phyloP scores from a whole-genome alignment of 2,113 vertebrate genomes.

The Morone chrysops region DNA sequence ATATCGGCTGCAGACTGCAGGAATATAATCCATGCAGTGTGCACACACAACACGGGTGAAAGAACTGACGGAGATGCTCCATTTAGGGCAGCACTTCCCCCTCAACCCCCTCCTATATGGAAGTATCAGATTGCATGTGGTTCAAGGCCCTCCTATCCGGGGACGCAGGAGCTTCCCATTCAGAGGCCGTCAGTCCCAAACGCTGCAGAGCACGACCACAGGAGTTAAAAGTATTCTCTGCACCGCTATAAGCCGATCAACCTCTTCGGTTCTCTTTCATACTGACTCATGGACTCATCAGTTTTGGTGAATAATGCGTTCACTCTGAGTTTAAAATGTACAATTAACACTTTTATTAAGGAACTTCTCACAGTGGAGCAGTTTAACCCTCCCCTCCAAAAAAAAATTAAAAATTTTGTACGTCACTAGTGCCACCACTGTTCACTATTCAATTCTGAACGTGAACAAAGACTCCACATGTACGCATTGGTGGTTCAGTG shows the following conservation, averaged over 20 bases:
- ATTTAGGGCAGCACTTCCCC: not conserved
- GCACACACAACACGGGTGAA: not conserved
- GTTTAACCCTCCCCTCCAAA: not conserved
- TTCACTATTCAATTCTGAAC: too few relatives aligned
- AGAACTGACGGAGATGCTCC: not conserved
- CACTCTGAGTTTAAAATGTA: not conserved
- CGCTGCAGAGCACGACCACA: not conserved
- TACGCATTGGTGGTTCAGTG: constrained; percentile 77
- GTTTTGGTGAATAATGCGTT: not conserved
- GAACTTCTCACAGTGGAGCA: not conserved
- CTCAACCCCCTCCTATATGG: not conserved
- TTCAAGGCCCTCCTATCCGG: not conserved
- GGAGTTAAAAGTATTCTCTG: not conserved
- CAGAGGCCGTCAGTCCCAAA: not conserved
- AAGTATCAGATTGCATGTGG: not conserved
- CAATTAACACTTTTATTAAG: not conserved
- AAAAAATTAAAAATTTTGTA: too few relatives aligned
- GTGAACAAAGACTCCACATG: too few relatives aligned
- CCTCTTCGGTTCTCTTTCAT: not conserved
- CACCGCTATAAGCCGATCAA: not conserved
- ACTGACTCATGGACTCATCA: not conserved
- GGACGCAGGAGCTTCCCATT: not conserved
- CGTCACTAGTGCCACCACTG: not conserved
- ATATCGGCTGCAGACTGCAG: not conserved
- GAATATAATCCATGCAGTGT: not conserved